These are phyloP conservation scores for Gallinago jamesoni DNA, from an alignment of 2,113 vertebrate species.

Conservation along the genomic window DNA sequence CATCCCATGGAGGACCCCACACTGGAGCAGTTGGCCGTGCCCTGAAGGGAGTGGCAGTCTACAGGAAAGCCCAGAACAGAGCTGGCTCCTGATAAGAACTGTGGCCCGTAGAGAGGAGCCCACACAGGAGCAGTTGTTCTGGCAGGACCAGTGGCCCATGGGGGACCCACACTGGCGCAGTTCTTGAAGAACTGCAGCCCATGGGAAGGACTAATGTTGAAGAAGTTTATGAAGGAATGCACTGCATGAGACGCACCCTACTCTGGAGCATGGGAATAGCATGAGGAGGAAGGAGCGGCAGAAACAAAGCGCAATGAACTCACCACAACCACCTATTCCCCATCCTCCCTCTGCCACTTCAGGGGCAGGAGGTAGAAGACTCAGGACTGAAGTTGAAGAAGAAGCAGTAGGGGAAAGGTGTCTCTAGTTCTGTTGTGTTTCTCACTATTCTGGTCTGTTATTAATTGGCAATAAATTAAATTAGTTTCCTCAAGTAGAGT, in stretches of 20 bases:
- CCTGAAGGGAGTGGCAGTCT: not conserved
- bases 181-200: not conserved
- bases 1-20: not conserved
- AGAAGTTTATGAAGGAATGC: not conserved
- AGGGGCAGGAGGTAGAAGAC: not conserved
- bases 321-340: not conserved
- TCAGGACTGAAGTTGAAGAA: not conserved
- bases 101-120: not conserved
- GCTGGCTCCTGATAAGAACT: not conserved
- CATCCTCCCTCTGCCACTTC: not conserved
- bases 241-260: not conserved
- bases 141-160: not conserved
- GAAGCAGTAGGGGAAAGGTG: not conserved
- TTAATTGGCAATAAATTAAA: not conserved
- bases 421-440: not conserved
- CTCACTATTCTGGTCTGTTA: not conserved
- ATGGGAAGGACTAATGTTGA: accelerated
- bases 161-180: accelerated
- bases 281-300: not conserved
- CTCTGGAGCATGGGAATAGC: not conserved
- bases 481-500: not conserved
- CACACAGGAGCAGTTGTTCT: not conserved
- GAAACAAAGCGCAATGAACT: not conserved
- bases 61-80: not conserved
- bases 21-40: not conserved